A percentile compares a stretch with the other conserved stretches of the same genome.
These are phyloP conservation scores for Mesocricetus auratus DNA, from an alignment of 2,113 vertebrate genomes.

Conservation along the genomic window DNA sequence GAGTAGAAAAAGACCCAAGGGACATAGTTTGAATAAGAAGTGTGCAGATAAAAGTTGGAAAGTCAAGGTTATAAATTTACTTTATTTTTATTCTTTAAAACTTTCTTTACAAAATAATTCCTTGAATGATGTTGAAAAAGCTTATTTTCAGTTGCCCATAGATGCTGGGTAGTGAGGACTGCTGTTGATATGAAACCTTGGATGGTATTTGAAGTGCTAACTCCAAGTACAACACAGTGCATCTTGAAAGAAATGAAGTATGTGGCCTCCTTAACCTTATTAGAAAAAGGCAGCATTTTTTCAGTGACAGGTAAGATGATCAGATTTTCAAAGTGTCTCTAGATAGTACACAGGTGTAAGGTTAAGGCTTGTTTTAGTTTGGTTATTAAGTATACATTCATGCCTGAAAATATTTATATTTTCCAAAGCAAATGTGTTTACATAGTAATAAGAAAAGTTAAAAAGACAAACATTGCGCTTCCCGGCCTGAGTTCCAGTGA, in stretches of 20 bases:
- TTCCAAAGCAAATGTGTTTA: background rate
- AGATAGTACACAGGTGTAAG: background rate
- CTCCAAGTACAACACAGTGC: background rate
- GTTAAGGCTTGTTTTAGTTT: slow-evolving; percentile 51
- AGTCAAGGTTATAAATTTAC: slow-evolving; percentile 49
- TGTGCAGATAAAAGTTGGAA: slow-evolving; percentile 27
- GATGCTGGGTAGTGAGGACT: slow-evolving; percentile 6
- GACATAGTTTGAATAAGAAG: slow-evolving; percentile 21
- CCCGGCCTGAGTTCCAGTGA: too few relatives aligned
- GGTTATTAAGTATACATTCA: slow-evolving; percentile 2
- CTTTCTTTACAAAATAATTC: background rate
- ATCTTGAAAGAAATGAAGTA: slow-evolving; percentile 56
- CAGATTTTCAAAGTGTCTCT: slow-evolving; percentile 13
- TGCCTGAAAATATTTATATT: background rate
- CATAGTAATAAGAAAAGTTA: slow-evolving; percentile 12
- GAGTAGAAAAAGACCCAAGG: background rate
- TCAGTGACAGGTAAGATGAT: background rate
- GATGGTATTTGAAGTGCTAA: slow-evolving; percentile 35
- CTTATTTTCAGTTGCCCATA: slow-evolving; percentile 4
- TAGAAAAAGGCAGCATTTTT: slow-evolving; percentile 45
- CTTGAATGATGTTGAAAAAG: slow-evolving; percentile 52
- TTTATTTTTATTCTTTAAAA: slow-evolving; percentile 56
- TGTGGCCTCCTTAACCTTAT: slow-evolving; percentile 35
- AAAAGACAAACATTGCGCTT: background rate
- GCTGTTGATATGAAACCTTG: slow-evolving; percentile 24